Evolutionary conservation across 2,888 invertebrate genomes (phyloP).

Genomic region (Pandemis cinnamomeana): DNA sequence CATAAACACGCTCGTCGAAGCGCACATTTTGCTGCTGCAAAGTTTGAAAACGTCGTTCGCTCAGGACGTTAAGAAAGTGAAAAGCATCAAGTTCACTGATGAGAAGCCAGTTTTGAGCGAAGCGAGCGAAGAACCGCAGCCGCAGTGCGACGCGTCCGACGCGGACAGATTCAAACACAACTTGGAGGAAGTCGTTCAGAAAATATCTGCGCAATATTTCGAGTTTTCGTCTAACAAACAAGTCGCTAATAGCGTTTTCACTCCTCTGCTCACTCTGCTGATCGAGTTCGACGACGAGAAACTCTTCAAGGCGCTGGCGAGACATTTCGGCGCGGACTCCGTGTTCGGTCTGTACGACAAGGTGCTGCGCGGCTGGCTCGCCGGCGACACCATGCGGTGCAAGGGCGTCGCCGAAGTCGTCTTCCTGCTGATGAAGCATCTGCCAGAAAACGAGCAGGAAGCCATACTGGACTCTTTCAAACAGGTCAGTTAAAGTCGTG

Average conservation of each 20-base stretch:
- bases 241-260: constrained; percentile 71
- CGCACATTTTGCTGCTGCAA: constrained; percentile 62
- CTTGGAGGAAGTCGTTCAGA: constrained; percentile 74
- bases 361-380: constrained; percentile 78
- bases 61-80: constrained; percentile 57
- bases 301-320: constrained; percentile 76
- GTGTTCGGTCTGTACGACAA: constrained; percentile 63
- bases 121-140: neutral
- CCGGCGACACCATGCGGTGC: constrained; percentile 76
- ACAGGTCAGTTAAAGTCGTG: constrained; percentile 70
- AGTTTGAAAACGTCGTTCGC: constrained; percentile 58
- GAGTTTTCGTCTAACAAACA: constrained; percentile 76
- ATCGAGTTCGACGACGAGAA: constrained; percentile 82
- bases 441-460: constrained; percentile 81
- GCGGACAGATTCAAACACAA: constrained; percentile 70
- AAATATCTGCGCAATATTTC: constrained; percentile 82
- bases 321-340: constrained; percentile 53
- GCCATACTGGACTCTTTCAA: constrained; percentile 82
- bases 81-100: constrained; percentile 61
- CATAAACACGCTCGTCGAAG: constrained; percentile 72
- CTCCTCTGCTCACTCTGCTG: constrained; percentile 82
- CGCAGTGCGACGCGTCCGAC: constrained; percentile 46
- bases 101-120: constrained; percentile 45
- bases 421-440: constrained; percentile 84
- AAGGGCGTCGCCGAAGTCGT: constrained; percentile 85